phyloP scores from a whole-genome alignment of 2,113 vertebrate genomes.

The Pholis gunnellus region DNA sequence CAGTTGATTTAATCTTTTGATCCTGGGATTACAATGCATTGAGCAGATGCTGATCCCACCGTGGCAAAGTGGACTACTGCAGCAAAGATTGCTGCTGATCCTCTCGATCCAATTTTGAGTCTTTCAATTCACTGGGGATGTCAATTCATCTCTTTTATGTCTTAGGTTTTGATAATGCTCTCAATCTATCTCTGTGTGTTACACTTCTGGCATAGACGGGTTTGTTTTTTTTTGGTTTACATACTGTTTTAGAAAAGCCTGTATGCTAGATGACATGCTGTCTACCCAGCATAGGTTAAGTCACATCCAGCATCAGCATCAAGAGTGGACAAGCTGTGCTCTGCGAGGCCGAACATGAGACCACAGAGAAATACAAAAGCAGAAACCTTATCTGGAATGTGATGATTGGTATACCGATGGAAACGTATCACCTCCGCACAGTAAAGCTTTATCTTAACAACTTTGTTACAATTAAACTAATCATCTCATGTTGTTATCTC shows the following conservation, averaged over 20 bases:
- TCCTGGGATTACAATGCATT: conserved; percentile 10
- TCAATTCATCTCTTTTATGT: conserved; percentile 2
- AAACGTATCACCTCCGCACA: neutral
- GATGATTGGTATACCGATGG: neutral
- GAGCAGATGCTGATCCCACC: conserved; percentile 36
- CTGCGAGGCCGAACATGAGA: neutral
- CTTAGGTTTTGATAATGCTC: neutral
- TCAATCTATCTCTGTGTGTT: neutral
- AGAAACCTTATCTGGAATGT: conserved; percentile 6
- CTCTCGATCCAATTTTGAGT: conserved; percentile 19
- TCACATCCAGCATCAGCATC: conserved; percentile 19
- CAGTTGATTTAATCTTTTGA: conserved; percentile 40
- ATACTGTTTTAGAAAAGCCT: neutral
- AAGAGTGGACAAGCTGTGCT: neutral
- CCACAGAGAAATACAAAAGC: neutral
- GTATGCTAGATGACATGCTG: neutral
- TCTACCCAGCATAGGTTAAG: neutral
- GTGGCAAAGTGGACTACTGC: neutral
- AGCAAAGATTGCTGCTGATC: conserved; percentile 6
- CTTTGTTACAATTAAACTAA: neutral
- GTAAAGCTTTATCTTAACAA: neutral
- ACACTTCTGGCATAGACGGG: neutral
- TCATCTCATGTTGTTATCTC: neutral
- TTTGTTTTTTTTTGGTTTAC: conserved; percentile 4
- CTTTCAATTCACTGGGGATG: neutral